A percentile compares a stretch with the other conserved stretches of the same genome.
phyloP scores from a whole-genome alignment of 2,113 vertebrate genomes.

The Dryoscopus gambensis region DNA sequence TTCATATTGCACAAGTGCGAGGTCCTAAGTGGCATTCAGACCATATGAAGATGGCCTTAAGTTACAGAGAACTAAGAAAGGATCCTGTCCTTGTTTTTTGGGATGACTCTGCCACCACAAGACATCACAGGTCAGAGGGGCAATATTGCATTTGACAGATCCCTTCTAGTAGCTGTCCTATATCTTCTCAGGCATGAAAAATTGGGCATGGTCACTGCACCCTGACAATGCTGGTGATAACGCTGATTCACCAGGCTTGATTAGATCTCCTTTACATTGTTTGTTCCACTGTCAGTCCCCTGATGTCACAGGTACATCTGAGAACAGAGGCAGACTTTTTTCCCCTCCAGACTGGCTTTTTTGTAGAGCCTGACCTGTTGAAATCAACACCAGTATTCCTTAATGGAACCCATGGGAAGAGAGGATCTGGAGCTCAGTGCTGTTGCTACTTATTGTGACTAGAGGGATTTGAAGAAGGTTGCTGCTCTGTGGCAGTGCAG shows the following conservation, averaged over 20 bases:
- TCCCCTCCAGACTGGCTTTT: background rate
- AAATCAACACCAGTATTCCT: background rate
- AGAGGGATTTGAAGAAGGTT: background rate
- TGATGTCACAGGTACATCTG: constrained; percentile 8
- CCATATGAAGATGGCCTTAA: background rate
- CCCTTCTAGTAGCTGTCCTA: background rate
- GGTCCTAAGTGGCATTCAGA: background rate
- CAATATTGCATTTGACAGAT: constrained; percentile 12
- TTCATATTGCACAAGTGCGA: background rate
- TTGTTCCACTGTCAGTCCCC: background rate
- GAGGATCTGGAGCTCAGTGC: background rate
- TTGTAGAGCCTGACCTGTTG: background rate
- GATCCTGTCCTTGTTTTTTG: background rate
- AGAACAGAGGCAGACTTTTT: background rate
- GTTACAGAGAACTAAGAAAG: background rate
- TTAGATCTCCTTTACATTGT: constrained; percentile 23
- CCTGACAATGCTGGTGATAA: background rate
- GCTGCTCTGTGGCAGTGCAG: background rate
- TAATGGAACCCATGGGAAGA: background rate
- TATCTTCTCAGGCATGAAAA: constrained; percentile 22
- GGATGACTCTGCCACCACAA: background rate
- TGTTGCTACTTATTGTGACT: background rate
- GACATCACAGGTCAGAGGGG: background rate
- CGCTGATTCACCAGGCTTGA: background rate
- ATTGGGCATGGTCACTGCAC: background rate